These are phyloP conservation scores for Dryas iulia DNA, from an alignment of 1,140 invertebrate genomes.

Conservation along the genomic window DNA sequence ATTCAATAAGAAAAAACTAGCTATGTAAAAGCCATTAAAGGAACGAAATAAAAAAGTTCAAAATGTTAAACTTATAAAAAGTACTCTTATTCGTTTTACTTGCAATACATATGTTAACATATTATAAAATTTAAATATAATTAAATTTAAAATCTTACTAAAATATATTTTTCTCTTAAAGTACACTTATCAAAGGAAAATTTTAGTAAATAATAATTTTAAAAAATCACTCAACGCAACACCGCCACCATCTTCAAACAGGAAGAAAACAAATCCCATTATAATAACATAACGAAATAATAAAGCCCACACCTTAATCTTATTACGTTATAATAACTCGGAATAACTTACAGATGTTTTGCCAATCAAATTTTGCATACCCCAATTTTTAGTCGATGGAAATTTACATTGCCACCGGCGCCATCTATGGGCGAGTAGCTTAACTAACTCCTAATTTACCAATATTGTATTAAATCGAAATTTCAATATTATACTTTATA, in stretches of 20 bases:
- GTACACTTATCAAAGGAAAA: too few relatives aligned
- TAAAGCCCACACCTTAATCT: constrained; percentile 69
- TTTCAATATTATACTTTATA: neutral
- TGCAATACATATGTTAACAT: too few relatives aligned
- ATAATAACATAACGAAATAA: constrained; percentile 73
- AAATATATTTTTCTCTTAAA: too few relatives aligned
- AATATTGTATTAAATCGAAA: constrained; percentile 13
- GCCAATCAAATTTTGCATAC: constrained; percentile 64
- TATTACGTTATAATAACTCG: constrained; percentile 72
- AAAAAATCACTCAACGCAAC: too few relatives aligned
- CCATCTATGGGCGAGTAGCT: constrained; percentile 65
- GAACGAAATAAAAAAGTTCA: too few relatives aligned
- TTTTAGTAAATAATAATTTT: too few relatives aligned
- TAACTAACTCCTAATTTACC: constrained; percentile 40
- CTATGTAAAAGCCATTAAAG: too few relatives aligned
- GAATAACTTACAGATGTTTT: constrained; percentile 77
- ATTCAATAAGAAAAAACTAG: too few relatives aligned
- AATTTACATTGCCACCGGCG: constrained; percentile 74
- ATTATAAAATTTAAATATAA: too few relatives aligned
- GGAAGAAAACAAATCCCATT: constrained; percentile 32
- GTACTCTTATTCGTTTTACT: too few relatives aligned
- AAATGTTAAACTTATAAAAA: too few relatives aligned
- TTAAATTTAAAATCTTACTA: too few relatives aligned
- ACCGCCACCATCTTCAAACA: neutral
- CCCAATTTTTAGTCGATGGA: constrained; percentile 74